phyloP scores from a whole-genome alignment of 2,797 vertebrate genomes.

The Acanthis flammea region DNA sequence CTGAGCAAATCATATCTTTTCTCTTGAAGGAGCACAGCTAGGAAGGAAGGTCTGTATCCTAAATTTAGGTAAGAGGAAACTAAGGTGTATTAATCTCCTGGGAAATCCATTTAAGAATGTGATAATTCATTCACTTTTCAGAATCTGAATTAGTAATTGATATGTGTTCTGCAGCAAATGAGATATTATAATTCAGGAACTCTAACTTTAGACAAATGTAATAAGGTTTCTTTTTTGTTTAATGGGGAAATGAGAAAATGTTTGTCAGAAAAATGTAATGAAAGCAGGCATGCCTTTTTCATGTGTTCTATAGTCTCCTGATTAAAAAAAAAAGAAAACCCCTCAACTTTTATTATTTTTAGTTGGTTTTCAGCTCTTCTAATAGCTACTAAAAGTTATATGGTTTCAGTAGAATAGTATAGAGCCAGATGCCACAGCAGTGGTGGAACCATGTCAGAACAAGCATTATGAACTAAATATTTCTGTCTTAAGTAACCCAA shows the following conservation, averaged over 20 bases:
- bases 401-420: background rate
- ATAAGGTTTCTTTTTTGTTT: background rate
- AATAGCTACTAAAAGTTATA: background rate
- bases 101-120: conserved; percentile 58
- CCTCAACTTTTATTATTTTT: background rate
- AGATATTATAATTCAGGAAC: background rate
- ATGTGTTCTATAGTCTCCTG: background rate
- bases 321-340: background rate
- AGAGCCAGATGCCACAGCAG: background rate
- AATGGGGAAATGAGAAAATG: background rate
- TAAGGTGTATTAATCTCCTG: conserved; percentile 44
- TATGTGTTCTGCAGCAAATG: conserved; percentile 12
- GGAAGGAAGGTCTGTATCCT: conserved; percentile 46
- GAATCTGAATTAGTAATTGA: conserved; percentile 32
- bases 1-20: background rate
- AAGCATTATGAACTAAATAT: background rate
- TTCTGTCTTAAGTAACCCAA: background rate
- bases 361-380: background rate
- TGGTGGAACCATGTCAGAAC: background rate
- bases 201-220: background rate
- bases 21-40: conserved; percentile 37
- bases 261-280: background rate
- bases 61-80: conserved; percentile 59
- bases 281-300: background rate
- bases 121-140: conserved; percentile 62